Conservation (phyloP, 2,888 invertebrate genomes). For the Acrobasis suavella region DNA sequence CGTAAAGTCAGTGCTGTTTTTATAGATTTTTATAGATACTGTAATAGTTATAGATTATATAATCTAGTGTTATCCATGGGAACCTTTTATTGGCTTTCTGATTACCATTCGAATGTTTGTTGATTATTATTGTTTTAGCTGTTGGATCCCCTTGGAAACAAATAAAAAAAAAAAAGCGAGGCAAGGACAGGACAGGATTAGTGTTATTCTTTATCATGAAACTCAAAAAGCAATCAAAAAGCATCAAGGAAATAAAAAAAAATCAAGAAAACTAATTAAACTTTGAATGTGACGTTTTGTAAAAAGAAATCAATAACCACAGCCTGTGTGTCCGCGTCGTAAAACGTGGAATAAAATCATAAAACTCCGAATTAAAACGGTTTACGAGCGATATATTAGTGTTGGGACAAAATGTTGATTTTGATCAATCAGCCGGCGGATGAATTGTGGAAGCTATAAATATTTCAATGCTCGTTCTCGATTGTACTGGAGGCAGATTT, state of each 20-base stretch:
- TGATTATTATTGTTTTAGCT: no score
- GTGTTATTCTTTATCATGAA: background rate
- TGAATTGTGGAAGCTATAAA: conserved; percentile 15
- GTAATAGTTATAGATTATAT: no score
- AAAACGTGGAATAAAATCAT: conserved; percentile 26
- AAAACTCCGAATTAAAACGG: conserved; percentile 26
- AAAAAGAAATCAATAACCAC: conserved; percentile 16
- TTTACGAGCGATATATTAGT: conserved; percentile 30
- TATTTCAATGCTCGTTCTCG: conserved; percentile 16
- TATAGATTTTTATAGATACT: no score
- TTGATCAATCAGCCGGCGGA: conserved; percentile 29
- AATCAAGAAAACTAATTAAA: conserved; percentile 15
- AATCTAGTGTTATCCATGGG: no score
- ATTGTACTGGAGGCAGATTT: background rate
- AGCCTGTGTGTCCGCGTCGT: conserved; percentile 11
- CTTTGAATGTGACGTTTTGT: conserved; percentile 11
- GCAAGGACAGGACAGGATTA: no score
- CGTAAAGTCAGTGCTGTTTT: no score
- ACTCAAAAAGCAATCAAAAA: background rate
- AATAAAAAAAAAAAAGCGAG: no score
- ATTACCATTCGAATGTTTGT: no score
- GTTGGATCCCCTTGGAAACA: no score
- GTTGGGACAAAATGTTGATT: conserved; percentile 31
- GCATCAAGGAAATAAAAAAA: background rate
- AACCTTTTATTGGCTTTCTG: no score